Conservation (phyloP, 2,797 vertebrate species). For the Pitangus sulphuratus region DNA sequence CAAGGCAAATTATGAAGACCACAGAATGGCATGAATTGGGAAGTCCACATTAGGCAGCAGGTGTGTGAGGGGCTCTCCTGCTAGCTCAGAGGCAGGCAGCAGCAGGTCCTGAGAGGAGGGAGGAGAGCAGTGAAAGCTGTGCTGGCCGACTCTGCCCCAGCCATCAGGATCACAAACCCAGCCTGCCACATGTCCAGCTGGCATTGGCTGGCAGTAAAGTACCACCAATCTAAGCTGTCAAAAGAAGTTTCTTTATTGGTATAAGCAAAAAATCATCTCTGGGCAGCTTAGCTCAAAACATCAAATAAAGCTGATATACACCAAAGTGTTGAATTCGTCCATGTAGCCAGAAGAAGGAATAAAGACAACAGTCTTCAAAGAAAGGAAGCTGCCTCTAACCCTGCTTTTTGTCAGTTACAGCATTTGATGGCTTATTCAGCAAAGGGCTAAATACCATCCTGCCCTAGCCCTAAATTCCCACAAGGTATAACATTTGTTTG, state of each 20-base stretch:
- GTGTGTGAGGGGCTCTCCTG: not conserved
- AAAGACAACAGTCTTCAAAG: not conserved
- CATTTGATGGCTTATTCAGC: not conserved
- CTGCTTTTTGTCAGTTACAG: not conserved
- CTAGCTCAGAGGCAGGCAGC: not conserved
- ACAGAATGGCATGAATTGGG: rapidly evolving
- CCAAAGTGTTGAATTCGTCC: not conserved
- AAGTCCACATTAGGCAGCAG: not conserved
- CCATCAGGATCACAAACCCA: not conserved
- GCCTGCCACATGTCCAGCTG: not conserved
- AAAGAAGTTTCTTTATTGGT: not conserved
- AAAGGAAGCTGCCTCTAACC: not conserved
- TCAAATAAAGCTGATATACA: not conserved
- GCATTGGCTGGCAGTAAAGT: not conserved
- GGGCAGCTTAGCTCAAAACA: not conserved
- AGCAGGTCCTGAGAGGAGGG: not conserved
- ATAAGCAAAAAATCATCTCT: not conserved
- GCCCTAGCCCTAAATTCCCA: not conserved
- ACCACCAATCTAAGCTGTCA: not conserved
- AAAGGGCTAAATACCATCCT: not conserved
- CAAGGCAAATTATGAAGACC: not conserved
- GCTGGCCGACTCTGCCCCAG: not conserved
- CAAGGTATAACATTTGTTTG: not conserved
- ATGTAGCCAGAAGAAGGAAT: not conserved
- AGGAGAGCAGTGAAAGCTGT: not conserved